Conservation (phyloP, 2,888 invertebrate genomes). For the Eurytoma californica region DNA sequence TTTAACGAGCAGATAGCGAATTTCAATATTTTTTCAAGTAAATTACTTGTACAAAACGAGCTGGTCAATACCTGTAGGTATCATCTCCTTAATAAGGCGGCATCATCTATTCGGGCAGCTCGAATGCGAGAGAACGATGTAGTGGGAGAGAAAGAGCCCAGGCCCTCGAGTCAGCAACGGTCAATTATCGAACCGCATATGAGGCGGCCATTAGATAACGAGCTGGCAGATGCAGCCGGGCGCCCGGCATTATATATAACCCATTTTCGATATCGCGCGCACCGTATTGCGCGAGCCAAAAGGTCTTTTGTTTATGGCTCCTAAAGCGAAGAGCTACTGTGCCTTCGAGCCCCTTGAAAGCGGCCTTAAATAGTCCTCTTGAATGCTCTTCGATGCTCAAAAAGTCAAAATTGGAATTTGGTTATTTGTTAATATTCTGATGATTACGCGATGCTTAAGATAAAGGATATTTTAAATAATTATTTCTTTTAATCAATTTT, state of each 20-base stretch:
- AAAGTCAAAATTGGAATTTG: neutral
- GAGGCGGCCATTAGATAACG: slow-evolving; percentile 74
- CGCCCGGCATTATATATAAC: slow-evolving; percentile 10
- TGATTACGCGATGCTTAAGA: too few relatives aligned
- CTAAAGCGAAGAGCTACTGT: slow-evolving; percentile 57
- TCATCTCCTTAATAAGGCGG: slow-evolving; percentile 67
- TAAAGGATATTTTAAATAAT: too few relatives aligned
- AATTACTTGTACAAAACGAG: neutral
- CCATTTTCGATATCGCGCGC: slow-evolving; percentile 40
- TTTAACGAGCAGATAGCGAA: too few relatives aligned
- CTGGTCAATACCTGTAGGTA: slow-evolving; percentile 37
- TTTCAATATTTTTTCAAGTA: too few relatives aligned
- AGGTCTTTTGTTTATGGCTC: slow-evolving; percentile 62
- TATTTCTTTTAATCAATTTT: too few relatives aligned
- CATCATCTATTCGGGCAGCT: slow-evolving; percentile 66
- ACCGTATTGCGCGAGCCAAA: slow-evolving; percentile 54
- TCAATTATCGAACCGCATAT: slow-evolving; percentile 72
- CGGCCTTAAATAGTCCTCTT: neutral
- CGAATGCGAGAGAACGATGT: slow-evolving; percentile 34
- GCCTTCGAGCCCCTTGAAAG: slow-evolving; percentile 26
- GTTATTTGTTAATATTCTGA: too few relatives aligned
- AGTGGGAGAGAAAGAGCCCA: neutral
- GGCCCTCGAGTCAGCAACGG: slow-evolving; percentile 61
- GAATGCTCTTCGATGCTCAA: too few relatives aligned
- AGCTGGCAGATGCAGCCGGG: slow-evolving; percentile 69